Base-by-base conservation (phyloP, 1,140 invertebrate species). In the Goniozus legneri region DNA sequence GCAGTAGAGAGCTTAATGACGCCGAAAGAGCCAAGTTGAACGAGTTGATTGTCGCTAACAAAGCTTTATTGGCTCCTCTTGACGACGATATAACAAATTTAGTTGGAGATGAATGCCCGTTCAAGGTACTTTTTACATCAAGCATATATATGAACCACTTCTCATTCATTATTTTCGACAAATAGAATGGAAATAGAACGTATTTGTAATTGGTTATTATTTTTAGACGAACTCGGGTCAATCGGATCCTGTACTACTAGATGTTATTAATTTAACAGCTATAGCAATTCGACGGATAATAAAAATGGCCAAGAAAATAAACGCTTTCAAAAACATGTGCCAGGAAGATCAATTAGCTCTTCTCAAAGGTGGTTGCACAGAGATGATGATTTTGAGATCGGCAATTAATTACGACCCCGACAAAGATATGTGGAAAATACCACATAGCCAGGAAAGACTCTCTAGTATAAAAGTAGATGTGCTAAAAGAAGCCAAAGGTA, bases 301-400 rank as follows among this genome's bases (percentile, higher is more conserved):
- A 56, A 92, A 92, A 70, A 93, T 94, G 87, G 86, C 90, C 0
- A 95, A 95, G 62, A 89, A 89, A 68, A 90, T 95, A 27, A 86
- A 82, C 54, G 87, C 84, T 16, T 95, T 93, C 67, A 91, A 88
- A 69, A 91, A 86, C 62, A 88, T 94, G 83, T 94, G 89, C 61
- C 88, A 93, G 64, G 89, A 91, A 58, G 91, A 94, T 76, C 92
- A 95, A 76, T 84, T 95, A 34, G 89, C 91, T 13, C 71, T 95
- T 10, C 69, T 95, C 0, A 95, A 97, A 75, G 91, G 91, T 8
- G 79, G 79, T 20, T 92, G 89, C 50, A 92, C 89, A 41, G 91
- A 96, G 76, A 91, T 97, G 82, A 89, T 96, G 87, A 88, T 95
- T 22, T 77, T 96, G 14, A 78, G 91, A 20, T 91, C 91, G 48